A percentile compares a stretch with the other conserved stretches of the same genome.
Evolutionary conservation across 2,113 vertebrate genomes (phyloP).

Genomic region (Sigmodon hispidus): DNA sequence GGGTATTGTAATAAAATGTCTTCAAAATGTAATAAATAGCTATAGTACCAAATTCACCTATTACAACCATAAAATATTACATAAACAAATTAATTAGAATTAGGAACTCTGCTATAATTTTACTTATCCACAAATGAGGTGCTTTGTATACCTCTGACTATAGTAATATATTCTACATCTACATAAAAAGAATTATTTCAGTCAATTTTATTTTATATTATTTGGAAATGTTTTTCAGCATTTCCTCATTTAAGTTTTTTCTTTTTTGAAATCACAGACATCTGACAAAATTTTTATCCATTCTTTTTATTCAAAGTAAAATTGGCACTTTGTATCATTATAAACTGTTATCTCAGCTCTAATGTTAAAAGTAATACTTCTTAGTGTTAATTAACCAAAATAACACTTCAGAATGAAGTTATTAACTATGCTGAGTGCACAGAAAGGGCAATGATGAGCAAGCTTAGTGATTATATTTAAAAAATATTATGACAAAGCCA

Average conservation of each 20-base stretch:
- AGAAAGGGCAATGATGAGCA: background rate
- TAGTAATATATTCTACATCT: background rate
- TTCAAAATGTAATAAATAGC: background rate
- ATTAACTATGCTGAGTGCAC: background rate
- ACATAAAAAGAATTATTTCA: background rate
- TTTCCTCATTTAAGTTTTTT: background rate
- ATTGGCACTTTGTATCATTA: background rate
- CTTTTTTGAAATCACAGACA: background rate
- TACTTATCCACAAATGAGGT: background rate
- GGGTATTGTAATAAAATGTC: background rate
- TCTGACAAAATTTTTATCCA: background rate
- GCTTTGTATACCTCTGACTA: background rate
- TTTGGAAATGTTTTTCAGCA: background rate
- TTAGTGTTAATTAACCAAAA: background rate
- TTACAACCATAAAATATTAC: background rate
- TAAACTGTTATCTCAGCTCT: background rate
- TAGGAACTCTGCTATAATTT: background rate
- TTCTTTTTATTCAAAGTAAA: background rate
- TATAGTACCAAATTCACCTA: background rate
- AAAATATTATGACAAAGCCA: background rate
- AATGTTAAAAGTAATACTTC: background rate
- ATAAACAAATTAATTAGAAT: background rate
- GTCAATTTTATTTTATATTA: background rate
- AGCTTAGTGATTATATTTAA: background rate
- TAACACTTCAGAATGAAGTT: background rate